Evolutionary conservation across 2,888 invertebrate genomes (phyloP).

Genomic region (Caenorhabditis sulstoni): DNA sequence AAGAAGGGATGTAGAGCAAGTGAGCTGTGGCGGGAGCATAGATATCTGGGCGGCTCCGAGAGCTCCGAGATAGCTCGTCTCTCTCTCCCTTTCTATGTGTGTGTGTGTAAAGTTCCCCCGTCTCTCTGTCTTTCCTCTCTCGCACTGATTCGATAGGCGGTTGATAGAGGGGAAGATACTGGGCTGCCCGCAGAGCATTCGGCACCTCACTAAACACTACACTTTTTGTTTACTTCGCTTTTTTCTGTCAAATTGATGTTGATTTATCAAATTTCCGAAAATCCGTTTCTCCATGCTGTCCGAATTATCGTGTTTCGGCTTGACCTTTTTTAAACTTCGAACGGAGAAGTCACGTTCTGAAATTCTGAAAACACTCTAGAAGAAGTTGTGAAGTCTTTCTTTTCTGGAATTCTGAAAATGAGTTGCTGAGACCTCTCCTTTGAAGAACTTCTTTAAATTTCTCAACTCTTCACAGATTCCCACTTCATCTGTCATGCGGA

Average conservation of each 20-base stretch:
- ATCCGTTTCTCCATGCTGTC: neutral
- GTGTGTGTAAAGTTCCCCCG: conserved; percentile 26
- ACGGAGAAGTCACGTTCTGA: no score
- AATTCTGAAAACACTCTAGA: no score
- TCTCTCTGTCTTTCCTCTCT: conserved; percentile 2
- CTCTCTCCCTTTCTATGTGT: conserved; percentile 8
- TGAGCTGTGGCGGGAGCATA: conserved; percentile 2
- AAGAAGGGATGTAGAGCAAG: neutral
- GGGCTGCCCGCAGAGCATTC: no score
- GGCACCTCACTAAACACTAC: neutral
- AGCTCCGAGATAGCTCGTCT: conserved; percentile 20
- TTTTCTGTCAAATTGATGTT: neutral
- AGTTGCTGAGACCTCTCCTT: no score
- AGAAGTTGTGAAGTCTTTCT: no score
- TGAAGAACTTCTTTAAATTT: no score
- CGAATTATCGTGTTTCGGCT: no score
- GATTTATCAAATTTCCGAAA: neutral
- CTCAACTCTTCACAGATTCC: no score
- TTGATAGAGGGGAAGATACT: conserved; percentile 4
- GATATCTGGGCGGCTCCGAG: conserved; percentile 39
- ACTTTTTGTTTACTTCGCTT: conserved; percentile 25
- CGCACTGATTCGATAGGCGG: conserved; percentile 16
- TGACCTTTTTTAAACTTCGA: no score
- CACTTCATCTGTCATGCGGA: no score
- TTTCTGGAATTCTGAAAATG: no score